Conservation (phyloP, 2,113 vertebrate species). For the Oncorhynchus gorbuscha region DNA sequence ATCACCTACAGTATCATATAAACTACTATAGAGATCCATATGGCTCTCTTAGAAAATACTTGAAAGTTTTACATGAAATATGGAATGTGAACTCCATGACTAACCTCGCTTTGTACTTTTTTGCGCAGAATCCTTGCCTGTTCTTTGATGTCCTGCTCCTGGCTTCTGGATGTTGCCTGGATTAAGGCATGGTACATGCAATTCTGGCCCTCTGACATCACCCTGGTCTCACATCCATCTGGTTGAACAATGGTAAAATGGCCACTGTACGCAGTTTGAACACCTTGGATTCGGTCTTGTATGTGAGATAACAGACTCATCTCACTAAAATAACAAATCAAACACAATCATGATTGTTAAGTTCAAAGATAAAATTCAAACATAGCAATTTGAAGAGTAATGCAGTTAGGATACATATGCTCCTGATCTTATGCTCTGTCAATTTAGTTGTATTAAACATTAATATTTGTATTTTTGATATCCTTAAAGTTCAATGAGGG, state of each 20-base stretch:
- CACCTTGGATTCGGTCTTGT: neutral
- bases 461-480: neutral
- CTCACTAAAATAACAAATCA: too few relatives aligned
- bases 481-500: neutral
- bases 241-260: slow-evolving; percentile 22
- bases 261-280: slow-evolving; percentile 9
- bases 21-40: too few relatives aligned
- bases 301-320: neutral
- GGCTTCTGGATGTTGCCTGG: slow-evolving; percentile 13
- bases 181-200: slow-evolving; percentile 25
- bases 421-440: too few relatives aligned
- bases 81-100: too few relatives aligned
- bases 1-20: too few relatives aligned
- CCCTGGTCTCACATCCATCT: slow-evolving; percentile 4
- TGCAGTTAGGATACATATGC: too few relatives aligned
- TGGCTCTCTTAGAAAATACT: too few relatives aligned
- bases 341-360: neutral
- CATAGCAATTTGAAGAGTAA: too few relatives aligned
- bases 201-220: slow-evolving; percentile 11
- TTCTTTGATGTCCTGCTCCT: neutral
- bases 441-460: too few relatives aligned
- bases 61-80: too few relatives aligned
- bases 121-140: slow-evolving; percentile 1
- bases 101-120: neutral
- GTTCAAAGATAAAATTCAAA: neutral